Evolutionary conservation across 2,888 invertebrate species (phyloP), one percentile per base, ranked within the genome.

Genomic region (Campaea margaritaria): DNA sequence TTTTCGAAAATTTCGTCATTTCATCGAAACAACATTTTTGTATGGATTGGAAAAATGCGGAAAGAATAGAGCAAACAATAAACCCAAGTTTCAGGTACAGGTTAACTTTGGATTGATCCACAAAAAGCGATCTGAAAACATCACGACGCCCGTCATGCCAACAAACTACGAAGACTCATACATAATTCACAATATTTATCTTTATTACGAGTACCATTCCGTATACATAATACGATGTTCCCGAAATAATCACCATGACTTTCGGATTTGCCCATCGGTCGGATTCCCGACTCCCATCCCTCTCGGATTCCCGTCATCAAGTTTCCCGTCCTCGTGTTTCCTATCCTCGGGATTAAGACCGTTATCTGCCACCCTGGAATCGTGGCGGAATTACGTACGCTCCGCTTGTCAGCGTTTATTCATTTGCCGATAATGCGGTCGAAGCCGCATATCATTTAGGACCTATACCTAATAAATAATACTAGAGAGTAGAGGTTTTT

Each of bases 371-470:
- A 58, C 68, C 69, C 59, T 51, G 55, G 48, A 66, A 68, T 53
- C 58, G 65, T 74, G 70, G 69, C 68, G 75, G 76, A 73, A 73
- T 69, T 66, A 56, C 67, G 64, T 59, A 60, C 67, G 66, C 64
- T 64, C 58, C 56, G 54, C 63, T 68, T 70, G 78, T 78, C 79
- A 79, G 78, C 80, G 73, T 79, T 79, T 79, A 78, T 75, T 68
- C 72, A 68, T 70, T 71, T 64, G 56, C 62, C 67, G 68, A 69
- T 68, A 70, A 70, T 67, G 62, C 62, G 61, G 58, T 44, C 46
- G 14, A 16, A 57, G 55, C 50, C 57, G 58, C 61, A 65, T 67
- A 65, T 65, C 63, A 63, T 65, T 65, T 55, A 46, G 39, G 50
- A 49, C 49, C 45, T 34, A 14, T 34, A 16, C 14, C n/a, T 2